A percentile compares a stretch with the other conserved stretches of the same genome.
Evolutionary conservation across 2,113 vertebrate genomes (phyloP).

Genomic region (Circaetus cinerascens): DNA sequence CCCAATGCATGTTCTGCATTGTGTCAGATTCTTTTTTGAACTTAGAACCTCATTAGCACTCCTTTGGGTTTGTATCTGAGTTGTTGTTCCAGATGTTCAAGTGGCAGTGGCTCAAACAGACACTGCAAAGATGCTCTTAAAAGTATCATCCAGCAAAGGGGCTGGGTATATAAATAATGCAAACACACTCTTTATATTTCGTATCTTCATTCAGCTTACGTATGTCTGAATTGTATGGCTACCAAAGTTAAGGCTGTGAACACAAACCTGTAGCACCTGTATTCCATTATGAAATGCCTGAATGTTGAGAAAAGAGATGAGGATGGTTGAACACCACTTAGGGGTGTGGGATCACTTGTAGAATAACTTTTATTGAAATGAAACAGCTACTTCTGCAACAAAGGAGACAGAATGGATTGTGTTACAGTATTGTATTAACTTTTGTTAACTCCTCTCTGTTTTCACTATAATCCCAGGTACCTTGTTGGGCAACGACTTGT

Average conservation of each 20-base stretch:
- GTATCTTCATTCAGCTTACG: neutral
- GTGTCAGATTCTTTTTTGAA: neutral
- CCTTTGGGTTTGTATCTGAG: neutral
- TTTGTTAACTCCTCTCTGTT: neutral
- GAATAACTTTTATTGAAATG: neutral
- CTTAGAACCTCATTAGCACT: neutral
- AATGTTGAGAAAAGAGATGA: neutral
- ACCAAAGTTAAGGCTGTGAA: neutral
- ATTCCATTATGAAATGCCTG: neutral
- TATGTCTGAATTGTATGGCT: neutral
- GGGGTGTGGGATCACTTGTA: neutral
- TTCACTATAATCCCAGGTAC: slow-evolving; percentile 80
- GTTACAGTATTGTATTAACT: neutral
- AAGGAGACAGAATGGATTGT: neutral
- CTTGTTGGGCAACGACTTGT: slow-evolving; percentile 97
- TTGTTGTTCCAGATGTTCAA: neutral
- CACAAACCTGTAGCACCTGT: neutral
- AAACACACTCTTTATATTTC: neutral
- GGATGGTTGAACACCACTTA: neutral
- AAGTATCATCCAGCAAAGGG: neutral
- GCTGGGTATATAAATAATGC: neutral
- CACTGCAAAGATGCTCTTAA: neutral
- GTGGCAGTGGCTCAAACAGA: neutral
- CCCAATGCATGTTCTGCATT: neutral
- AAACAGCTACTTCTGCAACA: neutral